Conservation (phyloP, 2,113 vertebrate species). For the Columba livia region DNA sequence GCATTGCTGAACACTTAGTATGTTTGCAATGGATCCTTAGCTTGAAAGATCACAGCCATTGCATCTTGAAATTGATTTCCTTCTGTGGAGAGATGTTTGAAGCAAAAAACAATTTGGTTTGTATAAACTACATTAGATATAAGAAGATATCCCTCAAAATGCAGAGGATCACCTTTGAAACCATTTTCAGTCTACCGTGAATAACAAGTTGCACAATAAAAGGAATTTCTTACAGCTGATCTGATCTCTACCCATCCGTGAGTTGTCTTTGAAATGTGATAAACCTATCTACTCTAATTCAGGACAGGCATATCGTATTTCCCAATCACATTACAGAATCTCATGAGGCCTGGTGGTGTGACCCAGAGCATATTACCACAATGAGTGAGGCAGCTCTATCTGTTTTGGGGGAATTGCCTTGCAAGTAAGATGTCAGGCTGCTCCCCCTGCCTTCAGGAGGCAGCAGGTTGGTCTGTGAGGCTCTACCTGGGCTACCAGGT, state of each 20-base stretch:
- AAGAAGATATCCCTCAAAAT: conserved; percentile 46
- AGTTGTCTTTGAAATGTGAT: conserved; percentile 35
- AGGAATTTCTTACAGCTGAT: conserved; percentile 48
- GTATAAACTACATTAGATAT: conserved; percentile 54
- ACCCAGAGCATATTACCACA: neutral
- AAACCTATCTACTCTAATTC: conserved; percentile 15
- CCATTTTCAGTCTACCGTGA: neutral
- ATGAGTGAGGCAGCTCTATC: neutral
- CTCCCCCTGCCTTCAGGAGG: accelerated
- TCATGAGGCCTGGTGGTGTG: neutral
- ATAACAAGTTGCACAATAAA: conserved; percentile 52
- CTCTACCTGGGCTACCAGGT: neutral
- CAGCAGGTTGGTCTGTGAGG: neutral
- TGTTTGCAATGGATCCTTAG: conserved; percentile 40
- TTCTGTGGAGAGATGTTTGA: conserved; percentile 1
- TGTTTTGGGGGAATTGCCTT: neutral
- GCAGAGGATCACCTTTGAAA: conserved; percentile 12
- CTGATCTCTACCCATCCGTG: conserved; percentile 48
- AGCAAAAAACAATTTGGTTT: conserved; percentile 66
- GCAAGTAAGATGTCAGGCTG: neutral
- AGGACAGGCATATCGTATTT: conserved; percentile 27
- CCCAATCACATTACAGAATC: neutral
- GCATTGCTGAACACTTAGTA: neutral
- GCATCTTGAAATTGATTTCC: conserved; percentile 61
- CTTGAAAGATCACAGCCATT: conserved; percentile 33